phyloP scores from a whole-genome alignment of 2,113 vertebrate species.

The Arothron firmamentum region DNA sequence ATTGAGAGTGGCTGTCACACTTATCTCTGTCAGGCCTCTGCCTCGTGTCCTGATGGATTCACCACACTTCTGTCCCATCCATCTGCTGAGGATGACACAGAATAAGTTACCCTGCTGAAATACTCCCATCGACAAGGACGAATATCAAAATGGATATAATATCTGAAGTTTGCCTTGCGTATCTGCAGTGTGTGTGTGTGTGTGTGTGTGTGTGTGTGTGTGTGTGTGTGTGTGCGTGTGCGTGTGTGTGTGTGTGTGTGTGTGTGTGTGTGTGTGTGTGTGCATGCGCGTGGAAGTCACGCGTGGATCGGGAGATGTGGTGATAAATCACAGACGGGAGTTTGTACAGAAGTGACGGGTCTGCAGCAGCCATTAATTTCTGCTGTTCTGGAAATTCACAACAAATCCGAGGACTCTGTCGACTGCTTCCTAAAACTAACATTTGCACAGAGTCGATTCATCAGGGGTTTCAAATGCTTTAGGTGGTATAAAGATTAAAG shows the following conservation, averaged over 20 bases:
- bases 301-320: neutral
- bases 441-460: no score
- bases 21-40: constrained; percentile 47
- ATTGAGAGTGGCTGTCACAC: constrained; percentile 45
- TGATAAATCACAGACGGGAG: no score
- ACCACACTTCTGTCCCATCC: constrained; percentile 60
- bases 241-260: no score
- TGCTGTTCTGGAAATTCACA: neutral
- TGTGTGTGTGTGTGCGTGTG: no score
- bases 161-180: constrained; percentile 15
- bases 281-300: neutral
- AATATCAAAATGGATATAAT: constrained; percentile 38
- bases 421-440: no score
- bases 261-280: constrained; percentile 11
- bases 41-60: constrained; percentile 46
- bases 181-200: constrained; percentile 14
- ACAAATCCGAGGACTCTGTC: neutral
- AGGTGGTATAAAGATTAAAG: no score
- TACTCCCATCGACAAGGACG: constrained; percentile 42
- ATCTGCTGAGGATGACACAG: constrained; percentile 51
- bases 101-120: constrained; percentile 52
- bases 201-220: no score
- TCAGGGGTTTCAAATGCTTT: no score
- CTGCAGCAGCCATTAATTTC: neutral
- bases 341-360: neutral